Percentiles rank a stretch among this genome's conserved stretches.
phyloP scores from a whole-genome alignment of 2,113 vertebrate species.

The Leptocoma aspasia region DNA sequence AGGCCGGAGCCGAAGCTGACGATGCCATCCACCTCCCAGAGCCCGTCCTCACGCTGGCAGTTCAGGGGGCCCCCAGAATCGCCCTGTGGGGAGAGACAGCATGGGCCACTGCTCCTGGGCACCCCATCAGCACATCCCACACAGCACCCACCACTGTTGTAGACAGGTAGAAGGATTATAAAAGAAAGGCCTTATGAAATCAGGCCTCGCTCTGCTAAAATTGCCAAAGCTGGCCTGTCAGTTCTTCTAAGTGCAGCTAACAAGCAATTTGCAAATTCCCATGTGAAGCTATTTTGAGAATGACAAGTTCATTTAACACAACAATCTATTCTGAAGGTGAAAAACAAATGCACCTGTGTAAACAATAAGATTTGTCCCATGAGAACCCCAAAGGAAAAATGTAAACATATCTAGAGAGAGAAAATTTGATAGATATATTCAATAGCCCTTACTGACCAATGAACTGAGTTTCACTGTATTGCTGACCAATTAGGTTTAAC shows the following conservation, averaged over 20 bases:
- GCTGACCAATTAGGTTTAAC: neutral
- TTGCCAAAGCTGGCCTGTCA: neutral
- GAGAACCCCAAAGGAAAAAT: neutral
- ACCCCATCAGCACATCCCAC: no score
- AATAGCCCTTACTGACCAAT: rapidly evolving
- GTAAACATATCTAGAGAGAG: no score
- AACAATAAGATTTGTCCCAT: neutral
- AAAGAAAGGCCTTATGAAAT: neutral
- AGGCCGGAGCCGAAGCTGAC: slow-evolving; percentile 87
- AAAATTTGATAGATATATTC: neutral
- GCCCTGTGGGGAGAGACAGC: slow-evolving; percentile 70
- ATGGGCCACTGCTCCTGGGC: neutral
- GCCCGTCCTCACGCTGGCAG: slow-evolving; percentile 58
- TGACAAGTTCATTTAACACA: neutral
- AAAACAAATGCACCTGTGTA: neutral
- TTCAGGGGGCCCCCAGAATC: slow-evolving; percentile 93
- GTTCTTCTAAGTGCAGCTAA: neutral
- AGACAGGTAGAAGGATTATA: neutral
- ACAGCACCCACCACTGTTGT: rapidly evolving
- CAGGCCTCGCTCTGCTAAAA: neutral
- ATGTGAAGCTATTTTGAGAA: neutral
- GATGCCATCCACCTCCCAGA: slow-evolving; percentile 84
- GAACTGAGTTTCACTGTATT: neutral
- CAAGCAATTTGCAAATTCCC: neutral
- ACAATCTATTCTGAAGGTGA: neutral